These are phyloP conservation scores for Penaeus japonicus DNA, from an alignment of 1,140 invertebrate genomes.

Conservation along the genomic window DNA sequence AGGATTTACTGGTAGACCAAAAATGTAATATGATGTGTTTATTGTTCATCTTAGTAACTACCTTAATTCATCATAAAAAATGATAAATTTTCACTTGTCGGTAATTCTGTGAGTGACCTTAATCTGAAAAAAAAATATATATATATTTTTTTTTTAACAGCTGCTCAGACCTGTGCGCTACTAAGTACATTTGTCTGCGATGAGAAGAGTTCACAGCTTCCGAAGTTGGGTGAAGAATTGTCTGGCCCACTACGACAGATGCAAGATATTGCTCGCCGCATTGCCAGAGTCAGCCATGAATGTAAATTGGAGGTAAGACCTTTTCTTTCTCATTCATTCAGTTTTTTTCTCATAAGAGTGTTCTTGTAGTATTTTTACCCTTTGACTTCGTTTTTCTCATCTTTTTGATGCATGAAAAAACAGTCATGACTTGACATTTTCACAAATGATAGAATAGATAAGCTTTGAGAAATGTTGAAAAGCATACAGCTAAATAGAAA, in stretches of 20 bases:
- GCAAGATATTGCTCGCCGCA: slow-evolving; percentile 88
- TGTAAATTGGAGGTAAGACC: slow-evolving; percentile 78
- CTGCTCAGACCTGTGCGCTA: slow-evolving; percentile 85
- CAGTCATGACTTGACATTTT: too few relatives aligned
- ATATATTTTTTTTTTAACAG: slow-evolving; percentile 52
- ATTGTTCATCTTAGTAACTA: too few relatives aligned
- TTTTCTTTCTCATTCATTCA: background rate
- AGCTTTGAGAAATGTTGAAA: too few relatives aligned
- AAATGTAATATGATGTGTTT: too few relatives aligned
- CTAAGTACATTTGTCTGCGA: slow-evolving; percentile 98
- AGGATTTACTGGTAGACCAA: too few relatives aligned
- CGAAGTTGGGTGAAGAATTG: slow-evolving; percentile 86
- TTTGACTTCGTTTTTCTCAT: too few relatives aligned
- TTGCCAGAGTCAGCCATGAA: slow-evolving; percentile 91
- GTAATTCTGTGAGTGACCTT: too few relatives aligned
- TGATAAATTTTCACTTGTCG: background rate
- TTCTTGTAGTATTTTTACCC: too few relatives aligned
- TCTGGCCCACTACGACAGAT: slow-evolving; percentile 85
- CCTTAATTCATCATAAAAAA: too few relatives aligned
- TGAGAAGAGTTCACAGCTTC: slow-evolving; percentile 86
- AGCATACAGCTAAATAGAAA: too few relatives aligned
- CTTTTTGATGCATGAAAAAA: too few relatives aligned
- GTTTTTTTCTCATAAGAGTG: background rate
- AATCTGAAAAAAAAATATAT: background rate
- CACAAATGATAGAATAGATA: too few relatives aligned